Conservation (phyloP, 2,888 invertebrate genomes). For the Ormia ochracea region DNA sequence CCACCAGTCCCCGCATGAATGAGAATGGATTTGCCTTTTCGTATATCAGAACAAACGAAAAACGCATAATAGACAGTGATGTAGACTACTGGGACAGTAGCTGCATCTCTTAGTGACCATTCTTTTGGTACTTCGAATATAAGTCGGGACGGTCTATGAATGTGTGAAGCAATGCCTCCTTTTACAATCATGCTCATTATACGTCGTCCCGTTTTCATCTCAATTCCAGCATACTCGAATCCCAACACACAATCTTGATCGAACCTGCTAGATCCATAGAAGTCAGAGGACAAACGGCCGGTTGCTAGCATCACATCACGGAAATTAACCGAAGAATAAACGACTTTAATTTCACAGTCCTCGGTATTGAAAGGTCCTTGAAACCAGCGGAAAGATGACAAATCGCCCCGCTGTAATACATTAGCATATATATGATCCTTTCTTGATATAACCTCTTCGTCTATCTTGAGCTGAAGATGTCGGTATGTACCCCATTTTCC, state of each 20-base stretch:
- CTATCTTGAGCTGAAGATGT: constrained; percentile 81
- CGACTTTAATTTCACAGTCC: constrained; percentile 78
- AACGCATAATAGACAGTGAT: constrained; percentile 81
- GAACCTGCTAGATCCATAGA: constrained; percentile 83
- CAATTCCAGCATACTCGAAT: constrained; percentile 82
- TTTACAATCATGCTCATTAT: constrained; percentile 81
- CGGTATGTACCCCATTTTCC: constrained; percentile 86
- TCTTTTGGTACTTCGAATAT: constrained; percentile 84
- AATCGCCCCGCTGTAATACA: constrained; percentile 87
- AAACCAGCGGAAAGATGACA: constrained; percentile 90
- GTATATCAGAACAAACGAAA: constrained; percentile 71
- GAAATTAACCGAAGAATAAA: constrained; percentile 91
- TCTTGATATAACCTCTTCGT: constrained; percentile 75
- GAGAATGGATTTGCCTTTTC: constrained; percentile 76
- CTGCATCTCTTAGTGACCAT: constrained; percentile 86
- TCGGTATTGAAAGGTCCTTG: constrained; percentile 81
- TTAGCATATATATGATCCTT: constrained; percentile 87
- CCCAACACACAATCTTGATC: constrained; percentile 83
- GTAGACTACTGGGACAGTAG: constrained; percentile 89
- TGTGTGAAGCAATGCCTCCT: constrained; percentile 79
- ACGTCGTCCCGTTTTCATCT: constrained; percentile 79
- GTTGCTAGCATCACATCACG: constrained; percentile 96
- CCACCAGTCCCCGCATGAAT: constrained; percentile 84
- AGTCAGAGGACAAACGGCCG: constrained; percentile 90
- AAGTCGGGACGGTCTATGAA: constrained; percentile 68